A percentile compares a stretch with the other conserved stretches of the same genome.
Conservation (phyloP, 2,797 vertebrate genomes). For the Ctenosaura bakeri region DNA sequence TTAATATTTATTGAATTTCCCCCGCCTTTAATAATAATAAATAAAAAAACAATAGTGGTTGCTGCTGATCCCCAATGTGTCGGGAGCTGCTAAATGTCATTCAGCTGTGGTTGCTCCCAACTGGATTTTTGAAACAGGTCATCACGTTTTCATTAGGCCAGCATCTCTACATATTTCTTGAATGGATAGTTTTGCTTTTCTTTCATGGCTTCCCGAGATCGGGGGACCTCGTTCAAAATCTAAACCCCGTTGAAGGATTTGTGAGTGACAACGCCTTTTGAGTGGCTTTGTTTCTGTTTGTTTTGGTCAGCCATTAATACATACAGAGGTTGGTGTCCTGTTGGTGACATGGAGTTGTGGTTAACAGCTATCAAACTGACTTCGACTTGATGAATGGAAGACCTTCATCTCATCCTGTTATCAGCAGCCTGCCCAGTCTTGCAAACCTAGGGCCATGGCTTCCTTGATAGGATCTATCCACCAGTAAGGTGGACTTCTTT, state of each 20-base stretch:
- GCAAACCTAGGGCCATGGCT: too few species aligned
- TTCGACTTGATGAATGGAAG: too few species aligned
- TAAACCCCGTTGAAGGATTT: not conserved
- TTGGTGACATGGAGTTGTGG: too few species aligned
- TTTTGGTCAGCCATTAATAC: not conserved
- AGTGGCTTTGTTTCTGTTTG: not conserved
- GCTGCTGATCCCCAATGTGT: slow-evolving; percentile 8
- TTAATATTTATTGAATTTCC: slow-evolving; percentile 60
- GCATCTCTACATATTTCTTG: not conserved
- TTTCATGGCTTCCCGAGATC: not conserved
- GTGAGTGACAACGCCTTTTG: not conserved
- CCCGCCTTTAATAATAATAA: slow-evolving; percentile 17
- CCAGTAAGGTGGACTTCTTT: too few species aligned
- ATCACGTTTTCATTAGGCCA: slow-evolving; percentile 5
- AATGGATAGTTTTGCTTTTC: not conserved
- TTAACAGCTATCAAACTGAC: too few species aligned
- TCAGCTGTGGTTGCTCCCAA: not conserved
- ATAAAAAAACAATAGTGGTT: slow-evolving; percentile 6
- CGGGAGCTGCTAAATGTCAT: not conserved
- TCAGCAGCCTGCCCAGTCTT: too few species aligned
- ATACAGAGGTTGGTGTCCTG: not conserved
- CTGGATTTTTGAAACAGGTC: slow-evolving; percentile 3
- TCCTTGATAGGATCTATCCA: too few species aligned
- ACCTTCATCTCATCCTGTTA: too few species aligned
- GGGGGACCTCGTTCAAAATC: too few species aligned